Conservation (phyloP, 2,888 invertebrate genomes). For the Micoletzkya japonica region DNA sequence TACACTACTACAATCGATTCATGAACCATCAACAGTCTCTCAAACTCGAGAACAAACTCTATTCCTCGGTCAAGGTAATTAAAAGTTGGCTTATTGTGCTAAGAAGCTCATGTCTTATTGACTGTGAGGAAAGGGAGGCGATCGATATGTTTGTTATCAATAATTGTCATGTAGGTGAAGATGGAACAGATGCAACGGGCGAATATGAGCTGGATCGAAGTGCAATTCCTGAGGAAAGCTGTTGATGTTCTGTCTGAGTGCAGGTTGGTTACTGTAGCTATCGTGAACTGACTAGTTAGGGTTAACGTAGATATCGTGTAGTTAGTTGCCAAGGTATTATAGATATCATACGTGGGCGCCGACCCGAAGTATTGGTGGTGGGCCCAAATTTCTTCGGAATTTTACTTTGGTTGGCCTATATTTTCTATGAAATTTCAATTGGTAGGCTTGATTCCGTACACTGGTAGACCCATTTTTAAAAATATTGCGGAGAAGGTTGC, state of each 20-base stretch:
- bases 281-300: too few species aligned
- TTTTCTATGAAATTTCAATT: too few species aligned
- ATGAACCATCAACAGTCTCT: conserved; percentile 99
- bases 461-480: too few species aligned
- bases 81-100: not conserved
- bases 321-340: too few species aligned
- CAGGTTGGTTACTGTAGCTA: too few species aligned
- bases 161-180: conserved; percentile 80
- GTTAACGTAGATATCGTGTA: too few species aligned
- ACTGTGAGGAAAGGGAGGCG: not conserved
- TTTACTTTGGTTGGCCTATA: too few species aligned
- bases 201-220: conserved; percentile 99
- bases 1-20: conserved; percentile 97
- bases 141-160: not conserved
- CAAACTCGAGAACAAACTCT: conserved; percentile 87
- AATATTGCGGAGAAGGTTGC: too few species aligned
- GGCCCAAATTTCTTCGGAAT: too few species aligned
- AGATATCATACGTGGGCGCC: too few species aligned
- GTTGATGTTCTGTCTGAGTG: conserved; percentile 68
- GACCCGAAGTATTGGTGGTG: too few species aligned
- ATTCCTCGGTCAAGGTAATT: conserved; percentile 20
- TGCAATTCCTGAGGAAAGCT: conserved; percentile 92
- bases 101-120: not conserved
- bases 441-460: too few species aligned
- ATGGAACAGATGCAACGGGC: conserved; percentile 99